Evolutionary conservation across 2,797 vertebrate genomes (phyloP).

Genomic region (Bucorvus abyssinicus): DNA sequence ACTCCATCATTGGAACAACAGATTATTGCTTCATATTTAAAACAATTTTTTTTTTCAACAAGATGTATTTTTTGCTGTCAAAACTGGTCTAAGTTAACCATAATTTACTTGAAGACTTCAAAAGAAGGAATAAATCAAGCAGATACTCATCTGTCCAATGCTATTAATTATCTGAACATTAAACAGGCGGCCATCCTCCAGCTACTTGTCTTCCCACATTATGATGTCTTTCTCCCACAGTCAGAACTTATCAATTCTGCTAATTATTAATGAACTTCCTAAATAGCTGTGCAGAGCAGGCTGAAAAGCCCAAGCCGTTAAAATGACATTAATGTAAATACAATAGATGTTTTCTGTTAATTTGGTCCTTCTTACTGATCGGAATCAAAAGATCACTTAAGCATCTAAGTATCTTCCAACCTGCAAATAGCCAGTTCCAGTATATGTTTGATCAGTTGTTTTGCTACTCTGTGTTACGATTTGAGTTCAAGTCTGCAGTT

Average conservation of each 20-base stretch:
- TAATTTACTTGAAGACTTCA: neutral
- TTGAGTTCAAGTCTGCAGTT: neutral
- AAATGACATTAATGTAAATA: neutral
- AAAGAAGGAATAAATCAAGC: neutral
- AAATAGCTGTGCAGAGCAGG: neutral
- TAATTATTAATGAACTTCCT: conserved; percentile 1
- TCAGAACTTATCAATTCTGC: neutral
- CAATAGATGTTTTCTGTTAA: neutral
- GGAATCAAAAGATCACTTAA: neutral
- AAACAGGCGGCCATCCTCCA: neutral
- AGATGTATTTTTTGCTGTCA: neutral
- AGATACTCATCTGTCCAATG: neutral
- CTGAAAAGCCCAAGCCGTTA: neutral
- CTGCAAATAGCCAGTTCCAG: neutral
- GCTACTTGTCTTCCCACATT: neutral
- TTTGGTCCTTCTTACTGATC: neutral
- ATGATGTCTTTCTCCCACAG: neutral
- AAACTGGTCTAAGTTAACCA: neutral
- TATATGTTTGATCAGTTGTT: neutral
- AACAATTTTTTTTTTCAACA: neutral
- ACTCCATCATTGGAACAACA: neutral
- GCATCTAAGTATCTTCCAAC: neutral
- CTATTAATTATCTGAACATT: neutral
- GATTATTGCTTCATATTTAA: conserved; percentile 15
- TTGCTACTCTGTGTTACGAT: neutral